Conservation (phyloP, 2,797 vertebrate species). For the Melopsittacus undulatus region DNA sequence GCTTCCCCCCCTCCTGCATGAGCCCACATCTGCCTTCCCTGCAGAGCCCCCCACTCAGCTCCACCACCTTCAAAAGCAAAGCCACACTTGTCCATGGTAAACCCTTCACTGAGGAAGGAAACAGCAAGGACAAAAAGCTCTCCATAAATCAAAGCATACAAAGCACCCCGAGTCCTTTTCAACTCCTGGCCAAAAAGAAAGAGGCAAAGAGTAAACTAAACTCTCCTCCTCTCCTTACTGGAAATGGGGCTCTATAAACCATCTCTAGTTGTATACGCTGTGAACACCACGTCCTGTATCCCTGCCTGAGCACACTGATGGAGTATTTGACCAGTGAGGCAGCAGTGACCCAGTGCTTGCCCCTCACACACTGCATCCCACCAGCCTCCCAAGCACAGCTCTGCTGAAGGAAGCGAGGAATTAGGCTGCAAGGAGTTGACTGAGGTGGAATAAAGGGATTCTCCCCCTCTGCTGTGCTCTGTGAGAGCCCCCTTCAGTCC, state of each 20-base stretch:
- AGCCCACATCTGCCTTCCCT: background rate
- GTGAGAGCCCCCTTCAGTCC: background rate
- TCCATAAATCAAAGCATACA: constrained; percentile 6
- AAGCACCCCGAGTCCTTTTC: background rate
- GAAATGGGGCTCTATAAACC: constrained; percentile 36
- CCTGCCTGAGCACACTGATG: background rate
- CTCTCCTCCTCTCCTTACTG: constrained; percentile 26
- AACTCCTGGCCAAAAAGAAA: constrained; percentile 13
- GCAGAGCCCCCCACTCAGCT: background rate
- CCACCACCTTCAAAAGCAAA: background rate
- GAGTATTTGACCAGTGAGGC: constrained; percentile 14
- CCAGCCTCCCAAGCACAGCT: background rate
- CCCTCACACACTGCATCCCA: background rate
- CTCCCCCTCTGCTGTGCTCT: background rate
- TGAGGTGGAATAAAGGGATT: background rate
- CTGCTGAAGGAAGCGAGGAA: background rate
- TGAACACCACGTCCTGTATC: background rate
- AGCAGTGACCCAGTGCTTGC: background rate
- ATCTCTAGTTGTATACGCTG: background rate
- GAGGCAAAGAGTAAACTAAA: constrained; percentile 21
- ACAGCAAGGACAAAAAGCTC: background rate
- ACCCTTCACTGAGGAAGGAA: background rate
- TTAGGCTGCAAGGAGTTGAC: background rate
- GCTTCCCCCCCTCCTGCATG: background rate
- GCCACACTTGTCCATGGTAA: background rate